A percentile compares a stretch with the other conserved stretches of the same genome.
These are phyloP conservation scores for Vollenhovia emeryi DNA, from an alignment of 1,140 invertebrate genomes.

Conservation along the genomic window DNA sequence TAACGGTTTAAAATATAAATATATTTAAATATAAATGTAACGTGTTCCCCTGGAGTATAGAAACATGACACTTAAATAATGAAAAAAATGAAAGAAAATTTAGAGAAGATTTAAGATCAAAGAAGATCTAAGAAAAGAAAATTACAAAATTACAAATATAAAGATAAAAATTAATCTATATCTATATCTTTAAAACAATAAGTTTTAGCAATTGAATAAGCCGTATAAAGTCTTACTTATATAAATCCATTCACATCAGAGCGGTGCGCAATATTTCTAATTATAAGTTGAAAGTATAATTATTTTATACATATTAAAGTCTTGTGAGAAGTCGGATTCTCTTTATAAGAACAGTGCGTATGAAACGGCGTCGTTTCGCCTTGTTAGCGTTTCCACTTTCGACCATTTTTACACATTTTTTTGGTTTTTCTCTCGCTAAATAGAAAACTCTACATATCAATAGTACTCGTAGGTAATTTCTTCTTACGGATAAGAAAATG, in stretches of 20 bases:
- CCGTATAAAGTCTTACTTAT: not conserved
- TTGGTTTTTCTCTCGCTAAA: not conserved
- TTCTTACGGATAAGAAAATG: slow-evolving; percentile 21
- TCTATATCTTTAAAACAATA: not conserved
- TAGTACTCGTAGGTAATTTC: slow-evolving; percentile 7
- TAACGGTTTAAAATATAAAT: not conserved
- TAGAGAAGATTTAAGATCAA: not conserved
- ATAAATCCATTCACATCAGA: not conserved
- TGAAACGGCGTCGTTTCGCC: not conserved
- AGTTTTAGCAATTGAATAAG: not conserved
- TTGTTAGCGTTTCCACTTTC: not conserved
- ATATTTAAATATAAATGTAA: not conserved
- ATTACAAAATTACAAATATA: not conserved
- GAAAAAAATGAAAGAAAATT: not conserved
- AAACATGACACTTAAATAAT: not conserved
- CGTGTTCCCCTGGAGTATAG: not conserved
- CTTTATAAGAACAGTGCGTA: slow-evolving; percentile 2
- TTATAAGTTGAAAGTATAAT: slow-evolving; percentile 24
- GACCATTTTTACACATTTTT: not conserved
- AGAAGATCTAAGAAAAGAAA: not conserved
- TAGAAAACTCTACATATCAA: not conserved
- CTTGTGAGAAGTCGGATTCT: not conserved
- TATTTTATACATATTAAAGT: slow-evolving; percentile 19
- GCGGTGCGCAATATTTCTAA: not conserved
- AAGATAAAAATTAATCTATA: slow-evolving; percentile 5